Percentiles rank a stretch among this genome's conserved stretches.
phyloP scores from a whole-genome alignment of 2,113 vertebrate genomes.

The Mohoua ochrocephala region DNA sequence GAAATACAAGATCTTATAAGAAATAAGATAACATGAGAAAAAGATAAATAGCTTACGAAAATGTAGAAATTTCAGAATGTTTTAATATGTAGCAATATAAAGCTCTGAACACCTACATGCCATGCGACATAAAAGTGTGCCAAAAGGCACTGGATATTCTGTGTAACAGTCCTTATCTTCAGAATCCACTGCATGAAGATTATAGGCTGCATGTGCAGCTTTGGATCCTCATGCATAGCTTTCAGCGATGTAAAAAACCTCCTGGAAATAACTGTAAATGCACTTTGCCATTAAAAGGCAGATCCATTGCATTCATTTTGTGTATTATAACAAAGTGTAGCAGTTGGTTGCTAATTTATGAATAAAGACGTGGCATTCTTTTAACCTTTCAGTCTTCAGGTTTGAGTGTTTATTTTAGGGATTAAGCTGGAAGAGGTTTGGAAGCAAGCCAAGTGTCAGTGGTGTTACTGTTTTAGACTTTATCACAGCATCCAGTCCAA shows the following conservation, averaged over 20 bases:
- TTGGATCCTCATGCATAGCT: not conserved
- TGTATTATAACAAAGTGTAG: not conserved
- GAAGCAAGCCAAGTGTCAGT: not conserved
- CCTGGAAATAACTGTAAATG: not conserved
- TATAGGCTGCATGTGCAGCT: not conserved
- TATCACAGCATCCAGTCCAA: not conserved
- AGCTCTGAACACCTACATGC: not conserved
- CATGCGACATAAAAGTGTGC: not conserved
- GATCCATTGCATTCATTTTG: not conserved
- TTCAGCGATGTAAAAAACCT: not conserved
- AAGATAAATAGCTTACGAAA: not conserved
- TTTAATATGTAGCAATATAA: not conserved
- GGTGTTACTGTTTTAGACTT: not conserved
- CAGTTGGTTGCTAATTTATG: not conserved
- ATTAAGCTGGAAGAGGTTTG: slow-evolving; percentile 20
- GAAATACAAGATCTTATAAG: not conserved
- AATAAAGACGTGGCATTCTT: not conserved
- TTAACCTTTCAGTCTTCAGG: not conserved
- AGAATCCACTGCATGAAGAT: not conserved
- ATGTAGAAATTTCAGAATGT: not conserved
- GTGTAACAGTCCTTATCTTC: not conserved
- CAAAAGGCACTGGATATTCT: not conserved
- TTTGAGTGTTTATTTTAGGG: slow-evolving; percentile 17
- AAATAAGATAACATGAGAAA: not conserved
- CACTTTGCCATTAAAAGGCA: slow-evolving; percentile 13